Evolutionary conservation across 2,797 vertebrate genomes (phyloP).

Genomic region (Myripristis murdjan): DNA sequence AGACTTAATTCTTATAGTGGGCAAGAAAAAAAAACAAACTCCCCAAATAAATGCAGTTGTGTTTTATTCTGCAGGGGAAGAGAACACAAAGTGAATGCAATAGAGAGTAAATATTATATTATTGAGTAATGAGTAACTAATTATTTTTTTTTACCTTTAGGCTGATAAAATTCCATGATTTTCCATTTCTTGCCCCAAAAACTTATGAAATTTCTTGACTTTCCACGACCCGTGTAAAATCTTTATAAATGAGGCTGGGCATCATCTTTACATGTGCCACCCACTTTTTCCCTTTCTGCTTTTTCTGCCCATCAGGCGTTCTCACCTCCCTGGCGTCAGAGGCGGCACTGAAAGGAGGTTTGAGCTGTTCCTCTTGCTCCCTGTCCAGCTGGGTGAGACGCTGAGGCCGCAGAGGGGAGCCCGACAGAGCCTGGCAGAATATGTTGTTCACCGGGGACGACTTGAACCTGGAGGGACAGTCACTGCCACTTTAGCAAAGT

Average conservation of each 20-base stretch:
- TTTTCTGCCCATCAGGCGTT: background rate
- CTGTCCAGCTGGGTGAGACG: slow-evolving; percentile 91
- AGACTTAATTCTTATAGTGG: too few relatives aligned
- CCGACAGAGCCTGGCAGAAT: slow-evolving; percentile 95
- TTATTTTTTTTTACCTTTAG: too few relatives aligned
- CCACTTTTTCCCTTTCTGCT: background rate
- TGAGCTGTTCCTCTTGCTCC: slow-evolving; percentile 91
- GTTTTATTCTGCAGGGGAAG: too few relatives aligned
- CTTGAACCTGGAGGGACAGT: slow-evolving; percentile 89
- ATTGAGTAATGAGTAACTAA: too few relatives aligned
- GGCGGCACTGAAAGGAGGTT: slow-evolving; percentile 89
- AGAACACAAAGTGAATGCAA: too few relatives aligned
- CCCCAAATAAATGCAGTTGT: too few relatives aligned
- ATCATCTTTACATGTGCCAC: background rate
- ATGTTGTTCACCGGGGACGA: slow-evolving; percentile 97
- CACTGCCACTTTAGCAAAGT: background rate
- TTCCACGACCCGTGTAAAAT: too few relatives aligned
- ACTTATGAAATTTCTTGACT: too few relatives aligned
- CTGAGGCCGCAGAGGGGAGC: slow-evolving; percentile 93
- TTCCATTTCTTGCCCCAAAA: too few relatives aligned
- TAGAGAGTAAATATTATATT: too few relatives aligned
- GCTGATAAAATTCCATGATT: too few relatives aligned
- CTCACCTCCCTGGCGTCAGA: slow-evolving; percentile 76
- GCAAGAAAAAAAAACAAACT: too few relatives aligned
- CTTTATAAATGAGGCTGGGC: slow-evolving; percentile 1